Evolutionary conservation across 2,888 invertebrate genomes (phyloP), one percentile per base, ranked within the genome.

Genomic region (Prionchulus punctatus): DNA sequence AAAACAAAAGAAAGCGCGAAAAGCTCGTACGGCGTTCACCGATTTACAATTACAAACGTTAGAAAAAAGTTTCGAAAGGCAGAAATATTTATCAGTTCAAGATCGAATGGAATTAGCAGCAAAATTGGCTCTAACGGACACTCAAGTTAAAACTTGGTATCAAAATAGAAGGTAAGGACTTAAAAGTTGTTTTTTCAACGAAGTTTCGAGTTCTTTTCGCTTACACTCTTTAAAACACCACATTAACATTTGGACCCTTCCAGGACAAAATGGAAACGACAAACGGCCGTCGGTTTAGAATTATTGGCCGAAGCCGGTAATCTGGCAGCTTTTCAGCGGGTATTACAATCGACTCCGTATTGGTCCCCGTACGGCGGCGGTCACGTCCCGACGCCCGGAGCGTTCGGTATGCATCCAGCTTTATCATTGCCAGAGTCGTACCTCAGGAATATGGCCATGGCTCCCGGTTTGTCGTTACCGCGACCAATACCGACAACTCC

Each of bases 101-200:
- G 94, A 94, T 73, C 64, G 92, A 63, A 90, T 94, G 87, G 94
- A 94, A 76, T 80, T 94, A 66, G 94, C 94, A 0, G 86, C 89
- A 50, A 66, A 63, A 61, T 65, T 94, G 63, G 86, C 88, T 67
- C 79, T 94, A 58, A 90, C 89, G 48, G 94, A 96, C 75, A 94
- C 94, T 55, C 96, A 96, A 79, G 94, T 96, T 71, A 96, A 96
- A 76, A 96, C 94, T 68, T 96, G 94, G 92, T 92, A 92, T 75
- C 92, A 92, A 75, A 92, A 92, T 72, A 79, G 92, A 79, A 82
- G 92, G 91, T 89, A 73, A 78, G 81, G 45, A 36, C 18, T 36
- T 36, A n/a, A n/a, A n/a, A n/a, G n/a, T n/a, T n/a, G n/a, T n/a
- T n/a, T n/a, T n/a, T n/a, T n/a, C n/a, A n/a, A n/a, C n/a, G n/a